Base-by-base conservation (phyloP, 2,888 invertebrate genomes). In the Hirtodrosophila trivittata region DNA sequence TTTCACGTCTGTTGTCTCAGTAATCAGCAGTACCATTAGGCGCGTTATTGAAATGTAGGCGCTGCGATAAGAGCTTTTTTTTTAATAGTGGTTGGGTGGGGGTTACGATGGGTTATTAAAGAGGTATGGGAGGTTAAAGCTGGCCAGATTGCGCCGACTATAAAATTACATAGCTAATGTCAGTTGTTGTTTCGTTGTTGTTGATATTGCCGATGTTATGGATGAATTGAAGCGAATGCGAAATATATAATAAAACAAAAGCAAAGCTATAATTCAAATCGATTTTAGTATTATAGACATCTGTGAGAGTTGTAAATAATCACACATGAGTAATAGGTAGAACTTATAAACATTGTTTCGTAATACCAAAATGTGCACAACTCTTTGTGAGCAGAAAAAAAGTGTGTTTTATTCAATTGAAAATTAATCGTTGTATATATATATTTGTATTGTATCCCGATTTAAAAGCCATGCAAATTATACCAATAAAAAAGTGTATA, bases 41-140 rank as follows among this genome's bases (percentile, higher is more conserved):
- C 74, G 67, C 69, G 68, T 76, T 86, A 77, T 78, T 78, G 66
- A 68, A 71, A 66, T 65, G 50, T 64, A 67, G 65, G 16, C 63
- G 60, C 52, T 47, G 51, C 43, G 86, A 82, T 82, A 86, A 76
- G 75, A 68, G 74, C 55, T 49, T 65, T 4, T 25, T 3, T 4
- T 25, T 4, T n/a, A 28, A 47, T 63, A 46, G 46, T 62, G 47
- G 46, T 45, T 42, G 59, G 46, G 51, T 50, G 59, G 21, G 21
- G 39, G 39, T 28, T 13, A 43, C 2, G 26, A 18, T 25, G 50
- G 64, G 47, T 45, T 43, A 57, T 14, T 21, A 8, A 32, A 28
- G 49, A 49, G 39, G 43, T 32, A 47, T 26, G 33, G 42, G 54
- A 28, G 60, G 55, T 54, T 41, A 37, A 47, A 37, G 30, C 28